A percentile compares a stretch with the other conserved stretches of the same genome.
phyloP scores from a whole-genome alignment of 2,888 invertebrate genomes.

The Andrena bucephala region DNA sequence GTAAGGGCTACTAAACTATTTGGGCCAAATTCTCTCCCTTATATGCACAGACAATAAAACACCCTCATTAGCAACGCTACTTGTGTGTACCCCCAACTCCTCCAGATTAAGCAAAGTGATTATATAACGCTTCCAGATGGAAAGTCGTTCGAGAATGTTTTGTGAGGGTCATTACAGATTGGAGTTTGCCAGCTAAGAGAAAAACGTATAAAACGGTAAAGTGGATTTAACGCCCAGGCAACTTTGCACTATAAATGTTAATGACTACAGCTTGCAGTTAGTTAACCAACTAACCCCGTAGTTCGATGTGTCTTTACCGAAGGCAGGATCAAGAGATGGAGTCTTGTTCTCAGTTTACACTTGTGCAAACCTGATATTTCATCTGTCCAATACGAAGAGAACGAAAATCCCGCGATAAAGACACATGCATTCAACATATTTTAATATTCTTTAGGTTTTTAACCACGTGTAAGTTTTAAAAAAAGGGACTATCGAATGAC shows the following conservation, averaged over 20 bases:
- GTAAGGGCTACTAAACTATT: background rate
- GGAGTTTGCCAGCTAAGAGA: slow-evolving; percentile 52
- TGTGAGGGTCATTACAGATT: slow-evolving; percentile 62
- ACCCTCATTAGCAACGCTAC: background rate
- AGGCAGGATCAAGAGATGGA: slow-evolving; percentile 26
- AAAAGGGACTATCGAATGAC: no score
- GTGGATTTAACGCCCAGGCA: slow-evolving; percentile 73
- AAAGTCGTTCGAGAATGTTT: slow-evolving; percentile 32
- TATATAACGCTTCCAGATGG: slow-evolving; percentile 16
- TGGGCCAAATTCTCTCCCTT: background rate
- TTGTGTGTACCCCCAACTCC: background rate
- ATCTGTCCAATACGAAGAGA: slow-evolving; percentile 48
- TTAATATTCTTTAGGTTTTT: no score
- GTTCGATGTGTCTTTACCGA: slow-evolving; percentile 67
- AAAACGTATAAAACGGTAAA: slow-evolving; percentile 61
- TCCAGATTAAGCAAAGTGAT: slow-evolving; percentile 28
- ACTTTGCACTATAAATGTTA: slow-evolving; percentile 80
- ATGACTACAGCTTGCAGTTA: slow-evolving; percentile 67
- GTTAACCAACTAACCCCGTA: slow-evolving; percentile 61
- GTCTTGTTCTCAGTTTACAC: slow-evolving; percentile 57
- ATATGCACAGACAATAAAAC: background rate
- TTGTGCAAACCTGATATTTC: slow-evolving; percentile 60
- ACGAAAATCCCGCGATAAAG: background rate
- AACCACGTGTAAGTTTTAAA: no score
- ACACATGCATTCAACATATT: background rate